Conservation (phyloP, 2,888 invertebrate genomes). For the Andrena hattorfiana region DNA sequence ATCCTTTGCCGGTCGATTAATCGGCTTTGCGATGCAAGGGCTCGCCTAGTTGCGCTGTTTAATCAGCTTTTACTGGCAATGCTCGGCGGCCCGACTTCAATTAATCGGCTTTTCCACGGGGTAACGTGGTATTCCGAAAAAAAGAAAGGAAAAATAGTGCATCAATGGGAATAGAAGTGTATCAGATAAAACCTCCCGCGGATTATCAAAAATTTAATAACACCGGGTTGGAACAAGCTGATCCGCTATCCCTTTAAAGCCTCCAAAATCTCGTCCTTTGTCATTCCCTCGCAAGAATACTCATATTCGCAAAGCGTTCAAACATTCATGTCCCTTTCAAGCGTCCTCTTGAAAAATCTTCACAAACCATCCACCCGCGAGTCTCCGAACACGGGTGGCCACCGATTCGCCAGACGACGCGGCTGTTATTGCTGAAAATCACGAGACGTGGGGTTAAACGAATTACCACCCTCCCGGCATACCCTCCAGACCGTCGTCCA, state of each 20-base stretch:
- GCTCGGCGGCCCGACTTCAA: conserved; percentile 1
- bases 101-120: conserved; percentile 6
- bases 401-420: neutral
- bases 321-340: neutral
- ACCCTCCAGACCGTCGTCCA: neutral
- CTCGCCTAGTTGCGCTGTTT: conserved; percentile 26
- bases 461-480: neutral
- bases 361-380: neutral
- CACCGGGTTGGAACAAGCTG: too few species aligned
- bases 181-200: too few species aligned
- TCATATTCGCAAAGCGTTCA: neutral
- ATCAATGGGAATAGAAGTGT: neutral
- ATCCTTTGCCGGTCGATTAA: conserved; percentile 30
- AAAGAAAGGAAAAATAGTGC: neutral
- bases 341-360: neutral
- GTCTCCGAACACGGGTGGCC: neutral
- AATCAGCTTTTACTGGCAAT: conserved; percentile 21
- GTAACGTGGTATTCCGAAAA: neutral
- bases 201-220: neutral
- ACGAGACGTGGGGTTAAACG: neutral
- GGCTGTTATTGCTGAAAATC: neutral
- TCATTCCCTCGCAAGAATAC: neutral
- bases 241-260: neutral
- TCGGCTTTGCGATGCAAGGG: conserved; percentile 24
- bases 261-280: neutral